Percentiles rank a stretch among this genome's conserved stretches.
Evolutionary conservation across 1,140 invertebrate genomes (phyloP).

Genomic region (Brachionus manjavacas): DNA sequence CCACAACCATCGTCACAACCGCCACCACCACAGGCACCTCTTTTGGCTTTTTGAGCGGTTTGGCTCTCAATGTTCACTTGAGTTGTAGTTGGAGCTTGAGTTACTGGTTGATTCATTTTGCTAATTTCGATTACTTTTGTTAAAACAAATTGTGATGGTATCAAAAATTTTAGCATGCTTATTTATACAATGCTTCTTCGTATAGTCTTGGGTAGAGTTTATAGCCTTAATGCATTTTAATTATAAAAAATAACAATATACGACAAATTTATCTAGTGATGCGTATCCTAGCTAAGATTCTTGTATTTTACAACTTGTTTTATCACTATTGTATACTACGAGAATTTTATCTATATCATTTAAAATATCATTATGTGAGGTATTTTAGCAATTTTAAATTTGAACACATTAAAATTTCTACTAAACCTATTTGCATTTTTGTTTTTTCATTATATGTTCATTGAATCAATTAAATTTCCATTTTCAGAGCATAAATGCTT

Average conservation of each 20-base stretch:
- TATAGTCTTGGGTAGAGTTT: background rate
- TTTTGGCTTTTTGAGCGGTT: constrained; percentile 9
- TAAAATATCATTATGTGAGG: background rate
- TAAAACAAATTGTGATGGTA: background rate
- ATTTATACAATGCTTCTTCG: background rate
- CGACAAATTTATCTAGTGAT: background rate
- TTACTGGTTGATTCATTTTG: constrained; percentile 6
- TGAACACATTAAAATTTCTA: background rate
- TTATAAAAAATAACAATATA: background rate
- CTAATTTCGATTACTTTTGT: constrained; percentile 4
- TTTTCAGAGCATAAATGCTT: too few relatives aligned
- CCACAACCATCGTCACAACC: background rate
- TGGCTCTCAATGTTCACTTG: constrained; percentile 6
- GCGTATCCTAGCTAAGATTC: background rate
- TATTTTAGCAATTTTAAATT: background rate
- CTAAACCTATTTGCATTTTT: background rate
- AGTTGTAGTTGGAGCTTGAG: constrained; percentile 29
- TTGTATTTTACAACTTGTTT: background rate
- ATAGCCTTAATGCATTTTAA: background rate
- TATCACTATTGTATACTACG: background rate
- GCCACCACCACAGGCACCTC: background rate
- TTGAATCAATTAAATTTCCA: too few relatives aligned
- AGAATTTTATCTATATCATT: background rate
- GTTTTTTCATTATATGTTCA: background rate
- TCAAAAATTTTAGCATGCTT: background rate